A percentile compares a stretch with the other conserved stretches of the same genome.
Conservation (phyloP, 2,797 vertebrate genomes). For the Sphenopsis melanotis region DNA sequence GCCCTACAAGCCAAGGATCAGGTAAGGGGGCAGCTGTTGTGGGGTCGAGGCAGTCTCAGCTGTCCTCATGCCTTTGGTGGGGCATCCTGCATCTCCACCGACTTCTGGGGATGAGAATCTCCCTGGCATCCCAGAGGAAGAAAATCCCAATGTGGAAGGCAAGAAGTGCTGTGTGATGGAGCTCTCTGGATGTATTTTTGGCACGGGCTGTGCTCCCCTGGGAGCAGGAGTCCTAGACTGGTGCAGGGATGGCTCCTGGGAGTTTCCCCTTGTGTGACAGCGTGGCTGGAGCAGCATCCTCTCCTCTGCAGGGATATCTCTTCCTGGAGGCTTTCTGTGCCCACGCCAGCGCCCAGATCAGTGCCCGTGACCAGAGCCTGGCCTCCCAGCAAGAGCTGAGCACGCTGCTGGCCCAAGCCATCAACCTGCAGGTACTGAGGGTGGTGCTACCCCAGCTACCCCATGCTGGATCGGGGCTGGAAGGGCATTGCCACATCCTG, state of each 20-base stretch:
- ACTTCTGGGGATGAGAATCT: background rate
- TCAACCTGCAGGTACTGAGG: constrained; percentile 77
- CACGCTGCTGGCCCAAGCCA: constrained; percentile 69
- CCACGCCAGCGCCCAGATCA: constrained; percentile 75
- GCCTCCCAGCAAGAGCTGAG: constrained; percentile 78
- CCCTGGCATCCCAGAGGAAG: background rate
- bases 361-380: constrained; percentile 75
- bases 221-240: background rate
- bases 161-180: background rate
- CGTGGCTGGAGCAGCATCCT: background rate
- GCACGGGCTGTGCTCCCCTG: accelerated
- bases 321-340: constrained; percentile 79
- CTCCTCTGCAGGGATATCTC: constrained; percentile 73
- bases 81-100: no score
- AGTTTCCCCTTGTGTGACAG: background rate
- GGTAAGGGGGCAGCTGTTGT: constrained; percentile 56
- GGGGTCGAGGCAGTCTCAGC: accelerated
- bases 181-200: background rate
- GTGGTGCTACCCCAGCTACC: background rate
- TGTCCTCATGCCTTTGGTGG: background rate
- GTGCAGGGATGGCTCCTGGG: background rate
- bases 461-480: background rate
- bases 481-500: accelerated
- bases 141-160: background rate
- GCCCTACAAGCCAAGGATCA: constrained; percentile 75